Conservation (phyloP, 2,113 vertebrate genomes). For the Xenopus borealis region DNA sequence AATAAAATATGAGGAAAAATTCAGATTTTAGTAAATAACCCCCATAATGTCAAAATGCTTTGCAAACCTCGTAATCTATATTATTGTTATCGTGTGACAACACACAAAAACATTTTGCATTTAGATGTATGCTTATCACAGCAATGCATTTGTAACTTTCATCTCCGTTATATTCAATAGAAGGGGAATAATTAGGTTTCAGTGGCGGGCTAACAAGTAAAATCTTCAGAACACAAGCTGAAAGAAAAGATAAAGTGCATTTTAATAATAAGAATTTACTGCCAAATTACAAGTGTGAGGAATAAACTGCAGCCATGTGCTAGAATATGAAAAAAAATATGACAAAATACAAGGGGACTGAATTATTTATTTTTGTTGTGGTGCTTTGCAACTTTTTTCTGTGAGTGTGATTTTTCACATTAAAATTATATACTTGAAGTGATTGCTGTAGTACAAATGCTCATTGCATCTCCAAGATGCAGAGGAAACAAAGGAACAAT, state of each 20-base stretch:
- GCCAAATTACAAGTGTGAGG: not conserved
- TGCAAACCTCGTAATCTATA: not conserved
- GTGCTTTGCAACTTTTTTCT: no score
- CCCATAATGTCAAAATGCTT: not conserved
- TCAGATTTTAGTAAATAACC: no score
- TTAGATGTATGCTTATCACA: constrained; percentile 6
- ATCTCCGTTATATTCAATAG: constrained; percentile 1
- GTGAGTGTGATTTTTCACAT: no score
- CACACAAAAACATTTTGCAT: constrained; percentile 12
- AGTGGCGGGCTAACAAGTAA: not conserved
- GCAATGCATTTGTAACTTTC: constrained; percentile 1
- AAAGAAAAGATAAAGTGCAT: not conserved
- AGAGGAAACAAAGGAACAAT: no score
- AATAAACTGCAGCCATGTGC: not conserved
- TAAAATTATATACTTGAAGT: no score
- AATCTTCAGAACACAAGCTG: not conserved
- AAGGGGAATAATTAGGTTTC: constrained; percentile 5
- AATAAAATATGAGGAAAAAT: no score
- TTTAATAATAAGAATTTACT: not conserved
- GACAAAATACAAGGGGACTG: no score
- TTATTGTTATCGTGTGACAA: not conserved
- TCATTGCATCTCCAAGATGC: no score
- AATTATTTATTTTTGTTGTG: no score
- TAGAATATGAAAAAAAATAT: no score
- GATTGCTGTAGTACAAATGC: no score